A percentile compares a stretch with the other conserved stretches of the same genome.
phyloP scores from a whole-genome alignment of 2,888 invertebrate species.

The Aporophyla lueneburgensis region DNA sequence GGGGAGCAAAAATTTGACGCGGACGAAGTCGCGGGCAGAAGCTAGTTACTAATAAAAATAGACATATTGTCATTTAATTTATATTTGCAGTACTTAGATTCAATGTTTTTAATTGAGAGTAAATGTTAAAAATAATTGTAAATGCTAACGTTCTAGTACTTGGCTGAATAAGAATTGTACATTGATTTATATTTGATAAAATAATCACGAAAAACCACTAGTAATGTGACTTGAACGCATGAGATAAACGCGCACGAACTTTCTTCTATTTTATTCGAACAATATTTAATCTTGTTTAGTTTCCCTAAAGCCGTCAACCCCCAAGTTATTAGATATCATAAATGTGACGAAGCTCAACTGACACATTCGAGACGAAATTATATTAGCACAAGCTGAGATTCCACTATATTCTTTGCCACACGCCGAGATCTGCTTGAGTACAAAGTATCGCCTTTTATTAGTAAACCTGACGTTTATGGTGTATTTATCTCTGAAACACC shows the following conservation, averaged over 20 bases:
- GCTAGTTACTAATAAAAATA: no score
- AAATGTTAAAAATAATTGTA: no score
- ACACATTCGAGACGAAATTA: slow-evolving; percentile 79
- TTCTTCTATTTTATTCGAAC: slow-evolving; percentile 16
- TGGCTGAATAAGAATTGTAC: no score
- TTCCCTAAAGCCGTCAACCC: slow-evolving; percentile 63
- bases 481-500: slow-evolving; percentile 47
- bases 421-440: slow-evolving; percentile 61
- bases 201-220: no score
- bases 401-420: slow-evolving; percentile 64
- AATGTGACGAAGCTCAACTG: slow-evolving; percentile 70
- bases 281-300: slow-evolving; percentile 41
- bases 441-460: slow-evolving; percentile 66
- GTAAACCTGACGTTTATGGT: slow-evolving; percentile 59
- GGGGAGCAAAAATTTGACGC: no score
- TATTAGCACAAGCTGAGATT: slow-evolving; percentile 76
- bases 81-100: no score
- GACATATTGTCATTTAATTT: no score
- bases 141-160: no score
- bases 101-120: no score
- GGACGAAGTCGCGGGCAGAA: no score
- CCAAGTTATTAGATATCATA: slow-evolving; percentile 69
- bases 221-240: no score
- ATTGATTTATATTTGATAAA: no score
- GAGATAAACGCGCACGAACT: background rate